These are phyloP conservation scores for Catharus ustulatus DNA, from an alignment of 2,797 vertebrate genomes.

Conservation along the genomic window DNA sequence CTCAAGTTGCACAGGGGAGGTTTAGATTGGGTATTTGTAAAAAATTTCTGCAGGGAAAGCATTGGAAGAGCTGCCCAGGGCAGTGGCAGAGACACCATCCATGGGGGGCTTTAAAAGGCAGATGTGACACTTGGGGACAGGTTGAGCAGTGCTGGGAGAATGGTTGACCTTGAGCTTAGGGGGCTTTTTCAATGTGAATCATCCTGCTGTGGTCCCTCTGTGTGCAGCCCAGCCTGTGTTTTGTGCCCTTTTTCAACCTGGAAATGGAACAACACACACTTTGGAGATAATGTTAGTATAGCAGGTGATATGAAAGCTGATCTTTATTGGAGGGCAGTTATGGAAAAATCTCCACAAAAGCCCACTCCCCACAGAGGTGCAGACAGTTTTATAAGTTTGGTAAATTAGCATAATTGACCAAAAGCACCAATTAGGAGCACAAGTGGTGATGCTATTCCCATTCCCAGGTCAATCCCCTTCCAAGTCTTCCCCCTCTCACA, in stretches of 20 bases:
- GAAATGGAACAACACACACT: neutral
- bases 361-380: rapidly evolving
- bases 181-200: neutral
- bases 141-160: neutral
- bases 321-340: neutral
- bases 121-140: neutral
- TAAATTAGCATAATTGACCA: neutral
- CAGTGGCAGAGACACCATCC: neutral
- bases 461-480: rapidly evolving
- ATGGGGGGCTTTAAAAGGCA: rapidly evolving
- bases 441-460: neutral
- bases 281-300: rapidly evolving
- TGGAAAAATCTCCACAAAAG: neutral
- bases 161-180: neutral
- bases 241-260: neutral
- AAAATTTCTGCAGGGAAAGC: neutral
- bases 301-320: too few relatives aligned
- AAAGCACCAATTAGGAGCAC: neutral
- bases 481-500: neutral
- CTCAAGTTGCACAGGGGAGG: neutral
- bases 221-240: neutral
- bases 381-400: neutral
- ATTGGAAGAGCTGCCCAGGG: neutral
- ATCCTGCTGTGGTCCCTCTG: neutral
- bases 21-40: neutral